Percentiles rank a stretch among this genome's conserved stretches.
Evolutionary conservation across 2,113 vertebrate species (phyloP).

Genomic region (Talpa occidentalis): DNA sequence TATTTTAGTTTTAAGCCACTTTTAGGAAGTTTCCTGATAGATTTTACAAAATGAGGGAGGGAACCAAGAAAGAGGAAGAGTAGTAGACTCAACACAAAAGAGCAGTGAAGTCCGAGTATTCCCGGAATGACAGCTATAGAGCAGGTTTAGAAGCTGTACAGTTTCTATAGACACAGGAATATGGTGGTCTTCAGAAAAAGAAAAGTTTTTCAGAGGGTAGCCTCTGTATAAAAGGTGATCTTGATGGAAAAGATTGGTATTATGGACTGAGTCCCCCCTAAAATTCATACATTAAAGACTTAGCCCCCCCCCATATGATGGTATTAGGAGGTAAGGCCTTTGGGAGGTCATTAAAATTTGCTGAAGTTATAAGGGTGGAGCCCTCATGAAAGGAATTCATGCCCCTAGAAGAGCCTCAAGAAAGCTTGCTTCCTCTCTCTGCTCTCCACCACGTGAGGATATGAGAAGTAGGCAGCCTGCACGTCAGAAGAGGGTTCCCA

Average conservation of each 20-base stretch:
- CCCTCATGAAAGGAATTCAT: not conserved
- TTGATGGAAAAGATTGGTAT: not conserved
- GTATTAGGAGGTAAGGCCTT: not conserved
- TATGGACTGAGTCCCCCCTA: not conserved
- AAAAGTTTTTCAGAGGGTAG: not conserved
- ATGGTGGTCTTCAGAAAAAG: not conserved
- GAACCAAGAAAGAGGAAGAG: slow-evolving; percentile 3
- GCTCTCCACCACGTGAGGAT: not conserved
- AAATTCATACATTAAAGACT: not conserved
- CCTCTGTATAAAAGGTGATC: not conserved
- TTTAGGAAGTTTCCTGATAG: not conserved
- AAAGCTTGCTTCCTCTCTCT: not conserved
- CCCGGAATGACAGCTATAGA: not conserved
- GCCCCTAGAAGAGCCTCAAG: not conserved
- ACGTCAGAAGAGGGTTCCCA: not conserved
- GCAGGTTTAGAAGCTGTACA: not conserved
- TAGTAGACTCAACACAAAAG: not conserved
- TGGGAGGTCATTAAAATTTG: not conserved
- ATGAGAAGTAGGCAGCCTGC: not conserved
- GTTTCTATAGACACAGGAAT: not conserved
- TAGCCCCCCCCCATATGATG: no score
- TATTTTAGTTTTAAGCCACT: slow-evolving; percentile 2
- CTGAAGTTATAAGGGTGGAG: not conserved
- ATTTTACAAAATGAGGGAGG: slow-evolving; percentile 37
- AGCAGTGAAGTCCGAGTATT: not conserved